Evolutionary conservation across 2,113 vertebrate species (phyloP).

Genomic region (Crotalus viridis): DNA sequence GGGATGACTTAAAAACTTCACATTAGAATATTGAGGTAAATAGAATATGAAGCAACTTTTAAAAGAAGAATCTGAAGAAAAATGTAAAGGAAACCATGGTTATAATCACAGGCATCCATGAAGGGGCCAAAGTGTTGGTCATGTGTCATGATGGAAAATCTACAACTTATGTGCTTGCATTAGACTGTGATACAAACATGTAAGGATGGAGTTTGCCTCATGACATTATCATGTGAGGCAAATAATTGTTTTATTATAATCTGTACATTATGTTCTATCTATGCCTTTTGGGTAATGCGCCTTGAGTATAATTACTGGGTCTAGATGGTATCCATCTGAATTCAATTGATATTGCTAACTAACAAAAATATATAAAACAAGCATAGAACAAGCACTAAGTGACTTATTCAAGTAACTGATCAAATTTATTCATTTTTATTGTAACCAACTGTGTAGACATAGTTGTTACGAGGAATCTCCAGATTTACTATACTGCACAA

Average conservation of each 20-base stretch:
- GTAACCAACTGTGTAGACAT: background rate
- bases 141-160: background rate
- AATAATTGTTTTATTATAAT: background rate
- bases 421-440: background rate
- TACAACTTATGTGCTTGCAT: background rate
- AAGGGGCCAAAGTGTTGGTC: background rate
- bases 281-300: background rate
- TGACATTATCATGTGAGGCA: background rate
- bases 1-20: background rate
- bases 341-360: background rate
- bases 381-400: background rate
- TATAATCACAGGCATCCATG: background rate
- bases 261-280: background rate
- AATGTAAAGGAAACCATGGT: background rate
- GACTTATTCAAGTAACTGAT: background rate
- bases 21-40: background rate
- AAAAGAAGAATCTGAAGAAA: background rate
- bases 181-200: background rate
- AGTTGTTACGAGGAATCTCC: background rate
- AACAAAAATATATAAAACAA: background rate
- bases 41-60: background rate
- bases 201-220: background rate
- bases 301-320: background rate
- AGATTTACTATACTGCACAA: background rate
- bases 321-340: background rate